Evolutionary conservation across 2,797 vertebrate species (phyloP).

Genomic region (Tadarida brasiliensis): DNA sequence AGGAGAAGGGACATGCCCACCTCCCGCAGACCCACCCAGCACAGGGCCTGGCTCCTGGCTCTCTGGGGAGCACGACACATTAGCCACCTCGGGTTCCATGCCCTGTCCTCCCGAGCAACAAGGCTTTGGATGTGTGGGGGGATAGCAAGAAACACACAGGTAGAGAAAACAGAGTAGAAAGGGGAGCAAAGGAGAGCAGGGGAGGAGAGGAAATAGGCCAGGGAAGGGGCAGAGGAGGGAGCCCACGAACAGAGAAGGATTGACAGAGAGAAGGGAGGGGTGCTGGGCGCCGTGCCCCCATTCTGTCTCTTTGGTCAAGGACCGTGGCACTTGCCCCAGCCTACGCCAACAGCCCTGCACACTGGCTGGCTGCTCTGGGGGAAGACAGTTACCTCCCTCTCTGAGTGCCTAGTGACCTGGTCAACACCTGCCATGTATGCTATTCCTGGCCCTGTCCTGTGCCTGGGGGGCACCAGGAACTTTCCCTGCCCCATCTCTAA

Average conservation of each 20-base stretch:
- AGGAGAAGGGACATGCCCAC: no score
- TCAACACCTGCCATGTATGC: not conserved
- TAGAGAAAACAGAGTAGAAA: not conserved
- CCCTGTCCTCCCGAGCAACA: not conserved
- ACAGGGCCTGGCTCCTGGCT: not conserved
- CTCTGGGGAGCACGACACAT: not conserved
- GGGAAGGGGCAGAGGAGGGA: not conserved
- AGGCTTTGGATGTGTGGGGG: not conserved
- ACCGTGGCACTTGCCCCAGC: fast-evolving
- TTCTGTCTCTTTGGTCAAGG: slow-evolving; percentile 34
- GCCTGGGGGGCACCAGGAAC: not conserved
- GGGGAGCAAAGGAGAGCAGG: not conserved
- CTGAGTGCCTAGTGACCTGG: not conserved
- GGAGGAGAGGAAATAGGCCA: not conserved
- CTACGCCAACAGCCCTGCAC: fast-evolving
- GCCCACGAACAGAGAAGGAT: not conserved
- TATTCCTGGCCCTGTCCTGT: not conserved
- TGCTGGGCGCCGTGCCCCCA: not conserved
- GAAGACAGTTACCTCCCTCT: not conserved
- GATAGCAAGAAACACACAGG: not conserved
- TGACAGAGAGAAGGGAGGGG: not conserved
- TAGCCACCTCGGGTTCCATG: not conserved
- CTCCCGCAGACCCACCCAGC: not conserved
- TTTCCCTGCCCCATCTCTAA: not conserved
- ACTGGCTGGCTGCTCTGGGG: not conserved